Conservation (phyloP, 2,888 invertebrate species). For the Thymelicus sylvestris region DNA sequence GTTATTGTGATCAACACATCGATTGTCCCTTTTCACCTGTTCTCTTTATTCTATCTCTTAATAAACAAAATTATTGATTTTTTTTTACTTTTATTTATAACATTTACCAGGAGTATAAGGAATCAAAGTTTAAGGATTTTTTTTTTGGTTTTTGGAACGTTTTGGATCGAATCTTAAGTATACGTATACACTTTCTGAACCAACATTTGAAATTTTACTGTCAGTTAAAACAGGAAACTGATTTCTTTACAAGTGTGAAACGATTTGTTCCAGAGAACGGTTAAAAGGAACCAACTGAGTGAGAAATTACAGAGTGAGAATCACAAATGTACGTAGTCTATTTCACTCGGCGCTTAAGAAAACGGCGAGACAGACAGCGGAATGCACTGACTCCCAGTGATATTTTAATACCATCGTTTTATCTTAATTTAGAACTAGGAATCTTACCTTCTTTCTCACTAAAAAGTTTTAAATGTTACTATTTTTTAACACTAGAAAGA, state of each 20-base stretch:
- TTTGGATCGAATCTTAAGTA: too few species aligned
- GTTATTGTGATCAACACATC: constrained; percentile 58
- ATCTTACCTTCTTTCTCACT: too few species aligned
- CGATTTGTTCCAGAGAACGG: constrained; percentile 1
- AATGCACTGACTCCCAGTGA: neutral
- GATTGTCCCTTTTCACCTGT: constrained; percentile 69
- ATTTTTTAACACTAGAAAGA: too few species aligned
- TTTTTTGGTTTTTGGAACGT: too few species aligned
- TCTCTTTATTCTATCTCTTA: constrained; percentile 61
- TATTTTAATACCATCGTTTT: neutral
- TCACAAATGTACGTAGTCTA: constrained; percentile 10
- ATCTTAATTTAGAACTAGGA: neutral
- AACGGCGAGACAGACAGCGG: constrained; percentile 7
- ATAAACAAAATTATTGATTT: constrained; percentile 53
- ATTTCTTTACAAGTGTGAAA: constrained; percentile 6
- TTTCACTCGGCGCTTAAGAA: constrained; percentile 15
- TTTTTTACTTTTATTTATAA: neutral
- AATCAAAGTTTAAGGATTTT: too few species aligned
- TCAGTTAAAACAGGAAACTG: neutral
- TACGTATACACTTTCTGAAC: neutral
- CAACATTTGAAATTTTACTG: too few species aligned
- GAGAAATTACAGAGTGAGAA: constrained; percentile 13
- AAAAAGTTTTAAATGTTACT: too few species aligned
- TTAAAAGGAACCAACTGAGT: constrained; percentile 13
- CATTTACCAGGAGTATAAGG: neutral